A percentile compares a stretch with the other conserved stretches of the same genome.
Conservation (phyloP, 2,888 invertebrate species). For the Spodoptera littoralis region DNA sequence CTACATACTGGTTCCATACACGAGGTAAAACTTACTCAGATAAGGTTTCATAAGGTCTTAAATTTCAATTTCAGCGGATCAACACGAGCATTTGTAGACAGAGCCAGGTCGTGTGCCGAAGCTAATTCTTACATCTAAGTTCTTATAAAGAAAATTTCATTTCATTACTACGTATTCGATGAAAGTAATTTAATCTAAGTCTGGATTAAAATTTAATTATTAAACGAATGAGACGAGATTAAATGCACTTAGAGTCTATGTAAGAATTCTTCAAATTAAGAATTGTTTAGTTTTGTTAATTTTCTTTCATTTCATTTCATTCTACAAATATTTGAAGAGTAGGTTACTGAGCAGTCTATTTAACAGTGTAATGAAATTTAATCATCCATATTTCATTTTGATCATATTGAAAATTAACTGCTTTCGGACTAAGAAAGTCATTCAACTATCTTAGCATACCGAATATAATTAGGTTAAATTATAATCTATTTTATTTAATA, state of each 20-base stretch:
- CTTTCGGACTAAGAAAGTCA: no score
- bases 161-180: slow-evolving; percentile 52
- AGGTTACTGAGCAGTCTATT: no score
- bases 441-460: no score
- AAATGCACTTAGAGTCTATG: slow-evolving; percentile 3
- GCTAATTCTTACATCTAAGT: slow-evolving; percentile 67
- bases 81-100: slow-evolving; percentile 64
- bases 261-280: slow-evolving; percentile 2
- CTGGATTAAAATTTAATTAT: slow-evolving; percentile 34
- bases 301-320: no score
- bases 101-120: slow-evolving; percentile 60
- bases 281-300: no score
- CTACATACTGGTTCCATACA: slow-evolving; percentile 34
- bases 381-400: no score
- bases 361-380: no score
- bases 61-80: slow-evolving; percentile 84
- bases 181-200: slow-evolving; percentile 26
- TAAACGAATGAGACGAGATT: slow-evolving; percentile 10
- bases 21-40: slow-evolving; percentile 53
- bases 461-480: no score
- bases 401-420: no score
- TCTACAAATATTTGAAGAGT: no score
- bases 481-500: no score
- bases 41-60: slow-evolving; percentile 75
- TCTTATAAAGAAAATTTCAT: slow-evolving; percentile 59